Evolutionary conservation across 2,888 invertebrate genomes (phyloP), one percentile per base, ranked within the genome.

Genomic region (Papilio elwesi): DNA sequence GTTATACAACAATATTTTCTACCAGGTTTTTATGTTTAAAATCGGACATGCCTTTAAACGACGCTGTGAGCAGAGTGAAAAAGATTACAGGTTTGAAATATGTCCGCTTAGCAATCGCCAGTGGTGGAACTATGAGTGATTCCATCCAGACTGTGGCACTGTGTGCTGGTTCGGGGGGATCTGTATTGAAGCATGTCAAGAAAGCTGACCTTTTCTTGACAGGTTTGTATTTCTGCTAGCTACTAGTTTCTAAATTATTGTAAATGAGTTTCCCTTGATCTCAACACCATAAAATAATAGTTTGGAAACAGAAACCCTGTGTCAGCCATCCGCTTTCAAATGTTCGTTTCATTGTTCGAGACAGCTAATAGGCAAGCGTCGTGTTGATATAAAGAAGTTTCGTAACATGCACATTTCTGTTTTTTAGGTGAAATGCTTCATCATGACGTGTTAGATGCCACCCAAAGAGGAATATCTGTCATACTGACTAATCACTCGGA

Each of bases 401-500:
- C 6, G 43, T 43, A 15, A 62, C 15, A 62, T 11, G 59, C 43
- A 15, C 43, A 6, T 43, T 62, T 38, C 15, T 9, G n/a, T 38
- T 74, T 84, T 87, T 68, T 76, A 94, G 94, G 96, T 10, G 99
- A 99, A 94, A 98, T 99, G 98, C 95, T 97, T 0, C 99, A 99
- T 88, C 99, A 99, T 84, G 98, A 99, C 78, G 90, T 98, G 0
- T 94, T 99, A 51, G 98, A 99, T 82, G 98, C 97, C 0, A 95
- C 96, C 38, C 97, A 98, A 80, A 95, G 94, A 70, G 96, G 97
- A 47, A 95, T 95, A 15, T 95, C 96, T 72, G 98, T 99, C 0
- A 96, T 99, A 81, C 92, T 99, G 16, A 97, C 97, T 76, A 98
- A 98, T 87, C 99, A 99, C 88, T 98, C 97, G 53, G 98, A 98